Percentiles rank a stretch among this genome's conserved stretches.
These are phyloP conservation scores for Drosophila eugracilis DNA, from an alignment of 1,140 invertebrate species.

Conservation along the genomic window DNA sequence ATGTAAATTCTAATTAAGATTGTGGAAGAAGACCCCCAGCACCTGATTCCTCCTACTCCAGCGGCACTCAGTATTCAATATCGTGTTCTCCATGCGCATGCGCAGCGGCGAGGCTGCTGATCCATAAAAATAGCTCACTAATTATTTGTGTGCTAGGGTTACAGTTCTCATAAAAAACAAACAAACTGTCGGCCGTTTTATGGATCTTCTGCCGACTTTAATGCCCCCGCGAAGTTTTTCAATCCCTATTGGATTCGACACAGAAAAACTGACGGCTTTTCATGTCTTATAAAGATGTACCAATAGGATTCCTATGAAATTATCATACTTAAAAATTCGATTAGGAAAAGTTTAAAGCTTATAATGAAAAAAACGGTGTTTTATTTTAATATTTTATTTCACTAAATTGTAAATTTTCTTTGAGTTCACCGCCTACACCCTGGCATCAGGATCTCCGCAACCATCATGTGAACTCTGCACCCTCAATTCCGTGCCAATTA, in stretches of 20 bases:
- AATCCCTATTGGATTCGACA: conserved; percentile 12
- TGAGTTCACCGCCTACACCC: neutral
- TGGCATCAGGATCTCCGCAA: conserved; percentile 15
- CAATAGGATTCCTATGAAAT: neutral
- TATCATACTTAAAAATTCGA: too few species aligned
- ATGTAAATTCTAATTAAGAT: conserved; percentile 77
- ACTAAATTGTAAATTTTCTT: neutral
- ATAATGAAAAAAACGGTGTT: too few species aligned
- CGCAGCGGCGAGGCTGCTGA: conserved; percentile 26
- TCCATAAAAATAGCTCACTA: conserved; percentile 75
- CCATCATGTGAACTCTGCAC: neutral
- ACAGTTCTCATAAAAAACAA: conserved; percentile 55
- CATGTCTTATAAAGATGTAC: neutral
- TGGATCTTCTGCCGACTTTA: conserved; percentile 27
- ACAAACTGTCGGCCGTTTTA: conserved; percentile 67
- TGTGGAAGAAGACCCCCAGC: conserved; percentile 72
- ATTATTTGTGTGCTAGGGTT: conserved; percentile 76
- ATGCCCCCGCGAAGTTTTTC: conserved; percentile 69
- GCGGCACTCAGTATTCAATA: conserved; percentile 30
- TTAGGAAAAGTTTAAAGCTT: too few species aligned
- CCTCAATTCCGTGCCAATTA: neutral
- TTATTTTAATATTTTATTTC: neutral
- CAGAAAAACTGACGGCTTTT: conserved; percentile 1
- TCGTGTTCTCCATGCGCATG: conserved; percentile 37
- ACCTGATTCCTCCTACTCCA: conserved; percentile 64